Percentiles rank a stretch among this genome's conserved stretches.
These are phyloP conservation scores for Neocrepidodera transversa DNA, from an alignment of 2,888 invertebrate species.

Conservation along the genomic window DNA sequence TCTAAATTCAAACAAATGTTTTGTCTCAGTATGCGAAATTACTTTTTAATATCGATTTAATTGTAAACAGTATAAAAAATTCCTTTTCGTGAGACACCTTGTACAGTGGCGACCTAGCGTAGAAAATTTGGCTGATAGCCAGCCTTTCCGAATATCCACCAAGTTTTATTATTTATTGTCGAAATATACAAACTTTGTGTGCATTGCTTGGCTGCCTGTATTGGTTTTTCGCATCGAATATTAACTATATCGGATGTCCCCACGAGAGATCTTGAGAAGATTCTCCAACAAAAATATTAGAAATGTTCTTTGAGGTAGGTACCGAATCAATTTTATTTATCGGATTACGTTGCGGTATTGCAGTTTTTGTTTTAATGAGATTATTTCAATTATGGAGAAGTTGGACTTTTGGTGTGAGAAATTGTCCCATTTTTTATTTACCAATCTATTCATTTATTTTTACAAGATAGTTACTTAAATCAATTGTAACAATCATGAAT, in stretches of 20 bases:
- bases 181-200: slow-evolving; percentile 1
- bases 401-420: no score
- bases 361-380: neutral
- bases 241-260: neutral
- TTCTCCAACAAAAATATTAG: neutral
- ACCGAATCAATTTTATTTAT: neutral
- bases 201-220: neutral
- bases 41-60: no score
- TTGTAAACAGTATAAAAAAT: no score
- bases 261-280: neutral
- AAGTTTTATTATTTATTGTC: neutral
- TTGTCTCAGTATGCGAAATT: no score
- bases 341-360: neutral
- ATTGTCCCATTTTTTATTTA: no score
- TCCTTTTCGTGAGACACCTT: neutral
- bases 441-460: no score
- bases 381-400: no score
- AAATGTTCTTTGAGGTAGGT: neutral
- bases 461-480: no score
- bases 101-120: neutral
- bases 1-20: no score
- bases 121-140: neutral
- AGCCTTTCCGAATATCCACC: neutral
- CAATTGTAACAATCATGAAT: no score
- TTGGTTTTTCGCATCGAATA: neutral